Evolutionary conservation across 2,888 invertebrate species (phyloP).

Genomic region (Pomacea canaliculata): DNA sequence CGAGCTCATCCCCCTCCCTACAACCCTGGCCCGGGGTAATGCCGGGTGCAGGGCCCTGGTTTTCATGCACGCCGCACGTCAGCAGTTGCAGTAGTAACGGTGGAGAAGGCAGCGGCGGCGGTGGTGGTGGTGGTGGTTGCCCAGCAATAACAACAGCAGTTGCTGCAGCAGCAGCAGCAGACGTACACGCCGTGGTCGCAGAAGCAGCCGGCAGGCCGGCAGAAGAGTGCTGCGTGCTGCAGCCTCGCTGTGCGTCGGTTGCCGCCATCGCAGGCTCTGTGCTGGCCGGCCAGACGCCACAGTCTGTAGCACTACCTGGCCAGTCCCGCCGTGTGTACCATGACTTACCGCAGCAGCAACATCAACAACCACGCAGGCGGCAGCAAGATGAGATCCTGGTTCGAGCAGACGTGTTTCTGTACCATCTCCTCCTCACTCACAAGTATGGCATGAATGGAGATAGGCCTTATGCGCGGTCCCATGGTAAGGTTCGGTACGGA

Average conservation of each 20-base stretch:
- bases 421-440: too few species aligned
- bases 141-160: constrained; percentile 7
- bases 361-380: neutral
- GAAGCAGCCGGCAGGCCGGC: constrained; percentile 1
- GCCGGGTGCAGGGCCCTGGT: neutral
- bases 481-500: too few species aligned
- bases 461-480: too few species aligned
- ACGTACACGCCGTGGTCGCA: neutral
- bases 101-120: neutral
- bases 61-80: neutral
- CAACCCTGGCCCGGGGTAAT: neutral
- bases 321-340: neutral
- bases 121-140: neutral
- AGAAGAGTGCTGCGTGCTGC: constrained; percentile 13
- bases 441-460: too few species aligned
- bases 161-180: constrained; percentile 5
- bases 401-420: too few species aligned
- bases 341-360: neutral
- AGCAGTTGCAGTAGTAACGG: neutral
- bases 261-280: too few species aligned
- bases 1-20: neutral
- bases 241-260: too few species aligned
- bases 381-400: neutral
- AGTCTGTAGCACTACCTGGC: too few species aligned
- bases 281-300: too few species aligned